Evolutionary conservation across 2,113 vertebrate species (phyloP).

Genomic region (Danionella cerebrum): DNA sequence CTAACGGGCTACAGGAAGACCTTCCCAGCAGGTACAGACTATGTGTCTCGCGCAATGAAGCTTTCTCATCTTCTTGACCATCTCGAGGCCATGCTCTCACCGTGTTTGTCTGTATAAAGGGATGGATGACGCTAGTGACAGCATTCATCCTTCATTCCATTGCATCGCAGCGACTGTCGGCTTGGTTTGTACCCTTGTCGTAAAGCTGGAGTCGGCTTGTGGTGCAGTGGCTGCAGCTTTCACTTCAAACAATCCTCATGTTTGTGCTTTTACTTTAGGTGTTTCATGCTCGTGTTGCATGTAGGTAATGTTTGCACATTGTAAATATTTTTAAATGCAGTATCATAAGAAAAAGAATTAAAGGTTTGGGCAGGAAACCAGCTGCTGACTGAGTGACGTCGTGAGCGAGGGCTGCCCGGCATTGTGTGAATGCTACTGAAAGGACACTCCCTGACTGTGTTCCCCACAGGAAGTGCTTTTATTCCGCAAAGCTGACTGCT

Average conservation of each 20-base stretch:
- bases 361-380: no score
- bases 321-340: no score
- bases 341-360: no score
- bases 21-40: slow-evolving; percentile 60
- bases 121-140: no score
- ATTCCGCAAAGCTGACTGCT: background rate
- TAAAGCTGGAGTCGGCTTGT: background rate
- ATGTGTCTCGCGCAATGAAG: slow-evolving; percentile 30
- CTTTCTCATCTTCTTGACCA: background rate
- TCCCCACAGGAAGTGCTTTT: slow-evolving; percentile 24
- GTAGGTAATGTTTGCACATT: no score
- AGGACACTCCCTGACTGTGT: background rate
- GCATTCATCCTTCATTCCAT: background rate
- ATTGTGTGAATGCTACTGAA: slow-evolving; percentile 1
- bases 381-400: no score
- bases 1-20: slow-evolving; percentile 62
- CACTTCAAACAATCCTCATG: no score
- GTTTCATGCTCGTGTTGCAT: no score
- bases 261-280: no score
- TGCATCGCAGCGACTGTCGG: background rate
- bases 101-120: background rate
- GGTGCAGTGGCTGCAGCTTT: no score
- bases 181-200: background rate
- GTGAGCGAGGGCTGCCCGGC: background rate
- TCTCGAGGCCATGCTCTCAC: no score